Evolutionary conservation across 2,113 vertebrate species (phyloP).

Genomic region (Triplophysa dalaica): DNA sequence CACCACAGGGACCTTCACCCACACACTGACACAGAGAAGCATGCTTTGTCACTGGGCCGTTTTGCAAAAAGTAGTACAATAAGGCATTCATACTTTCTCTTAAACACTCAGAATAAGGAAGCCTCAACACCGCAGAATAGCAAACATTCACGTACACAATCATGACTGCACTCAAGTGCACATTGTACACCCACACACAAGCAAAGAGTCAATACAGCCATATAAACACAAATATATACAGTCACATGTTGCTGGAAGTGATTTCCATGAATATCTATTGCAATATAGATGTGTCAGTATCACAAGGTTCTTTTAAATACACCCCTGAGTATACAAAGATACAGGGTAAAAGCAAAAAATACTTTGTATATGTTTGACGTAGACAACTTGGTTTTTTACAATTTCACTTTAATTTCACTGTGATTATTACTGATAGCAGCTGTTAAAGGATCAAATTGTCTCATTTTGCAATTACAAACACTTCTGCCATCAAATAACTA

Average conservation of each 20-base stretch:
- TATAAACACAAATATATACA: not conserved
- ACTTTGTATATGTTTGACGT: too few relatives aligned
- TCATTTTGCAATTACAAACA: not conserved
- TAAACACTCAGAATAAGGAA: not conserved
- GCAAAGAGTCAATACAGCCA: not conserved
- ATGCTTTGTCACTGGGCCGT: slow-evolving; percentile 1
- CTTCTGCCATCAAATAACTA: not conserved
- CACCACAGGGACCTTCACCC: not conserved
- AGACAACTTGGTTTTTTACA: too few relatives aligned
- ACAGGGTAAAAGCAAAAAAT: too few relatives aligned
- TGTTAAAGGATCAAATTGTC: not conserved
- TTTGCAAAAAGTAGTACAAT: not conserved
- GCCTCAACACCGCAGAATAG: not conserved
- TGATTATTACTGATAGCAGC: not conserved
- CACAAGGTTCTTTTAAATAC: too few relatives aligned
- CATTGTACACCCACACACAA: slow-evolving; percentile 29
- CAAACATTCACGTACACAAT: slow-evolving; percentile 8
- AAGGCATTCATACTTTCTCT: slow-evolving; percentile 22
- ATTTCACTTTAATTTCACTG: too few relatives aligned
- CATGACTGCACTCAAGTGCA: not conserved
- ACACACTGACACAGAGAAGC: slow-evolving; percentile 6
- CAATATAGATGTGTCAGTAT: too few relatives aligned
- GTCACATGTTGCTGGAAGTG: not conserved
- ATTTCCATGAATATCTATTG: not conserved
- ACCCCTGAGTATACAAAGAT: too few relatives aligned